Evolutionary conservation across 2,888 invertebrate species (phyloP).

Genomic region (Dioctria rufipes): DNA sequence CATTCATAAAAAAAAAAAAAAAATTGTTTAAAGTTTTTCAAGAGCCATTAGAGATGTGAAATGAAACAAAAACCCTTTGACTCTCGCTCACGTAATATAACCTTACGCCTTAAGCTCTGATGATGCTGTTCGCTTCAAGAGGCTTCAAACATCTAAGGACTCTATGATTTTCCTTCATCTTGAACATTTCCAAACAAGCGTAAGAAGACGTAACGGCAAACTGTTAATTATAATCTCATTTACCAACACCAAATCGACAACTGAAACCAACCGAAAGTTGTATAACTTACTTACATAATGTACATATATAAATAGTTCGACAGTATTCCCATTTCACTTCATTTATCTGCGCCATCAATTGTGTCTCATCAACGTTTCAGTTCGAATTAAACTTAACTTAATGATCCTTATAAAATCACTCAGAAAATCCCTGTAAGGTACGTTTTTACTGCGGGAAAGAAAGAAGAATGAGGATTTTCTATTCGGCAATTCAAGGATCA

Average conservation of each 20-base stretch:
- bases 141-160: not conserved
- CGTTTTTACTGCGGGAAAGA: slow-evolving; percentile 8
- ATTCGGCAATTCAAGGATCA: too few relatives aligned
- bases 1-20: not conserved
- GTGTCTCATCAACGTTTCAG: slow-evolving; percentile 28
- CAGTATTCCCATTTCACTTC: slow-evolving; percentile 10
- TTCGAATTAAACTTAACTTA: slow-evolving; percentile 40
- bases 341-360: slow-evolving; percentile 9
- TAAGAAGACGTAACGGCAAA: not conserved
- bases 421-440: slow-evolving; percentile 29
- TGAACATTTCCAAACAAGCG: not conserved
- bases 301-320: too few relatives aligned
- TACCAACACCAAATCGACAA: not conserved
- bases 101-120: not conserved
- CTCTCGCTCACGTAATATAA: not conserved
- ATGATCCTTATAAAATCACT: slow-evolving; percentile 25
- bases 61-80: not conserved
- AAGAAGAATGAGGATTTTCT: not conserved
- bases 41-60: not conserved
- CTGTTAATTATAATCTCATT: not conserved
- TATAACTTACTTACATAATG: too few relatives aligned
- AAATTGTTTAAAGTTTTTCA: too few relatives aligned
- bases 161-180: not conserved
- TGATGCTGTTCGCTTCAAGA: not conserved
- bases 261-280: not conserved